Evolutionary conservation across 1,140 invertebrate species (phyloP).

Genomic region (Pseudomyrmex dendroicus): DNA sequence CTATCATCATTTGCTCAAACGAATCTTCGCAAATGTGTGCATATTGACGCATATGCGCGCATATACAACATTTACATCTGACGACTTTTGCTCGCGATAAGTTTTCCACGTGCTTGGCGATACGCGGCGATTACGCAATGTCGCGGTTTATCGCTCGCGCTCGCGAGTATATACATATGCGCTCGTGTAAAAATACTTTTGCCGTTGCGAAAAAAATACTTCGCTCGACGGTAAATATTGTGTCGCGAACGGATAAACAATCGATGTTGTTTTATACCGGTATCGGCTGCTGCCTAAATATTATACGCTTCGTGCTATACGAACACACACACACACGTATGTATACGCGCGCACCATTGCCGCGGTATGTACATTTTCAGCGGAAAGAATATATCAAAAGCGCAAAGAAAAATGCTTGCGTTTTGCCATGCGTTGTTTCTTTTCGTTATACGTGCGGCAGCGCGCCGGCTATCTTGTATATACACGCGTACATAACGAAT

Average conservation of each 20-base stretch:
- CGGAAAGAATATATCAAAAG: background rate
- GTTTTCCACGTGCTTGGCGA: constrained; percentile 39
- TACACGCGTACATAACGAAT: background rate
- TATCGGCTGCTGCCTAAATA: constrained; percentile 57
- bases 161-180: too few relatives aligned
- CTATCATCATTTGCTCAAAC: background rate
- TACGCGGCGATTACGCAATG: constrained; percentile 28
- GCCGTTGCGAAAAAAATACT: constrained; percentile 45
- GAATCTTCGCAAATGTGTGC: constrained; percentile 5
- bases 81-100: constrained; percentile 34
- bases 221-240: constrained; percentile 37
- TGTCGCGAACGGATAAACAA: constrained; percentile 53
- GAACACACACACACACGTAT: background rate
- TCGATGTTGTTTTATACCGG: constrained; percentile 53
- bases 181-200: constrained; percentile 36
- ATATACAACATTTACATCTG: constrained; percentile 31
- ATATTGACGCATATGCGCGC: background rate
- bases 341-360: background rate
- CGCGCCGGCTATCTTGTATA: too few relatives aligned
- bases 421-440: background rate
- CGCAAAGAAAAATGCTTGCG: constrained; percentile 25
- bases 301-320: constrained; percentile 29
- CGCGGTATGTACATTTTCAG: constrained; percentile 26
- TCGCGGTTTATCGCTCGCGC: constrained; percentile 39
- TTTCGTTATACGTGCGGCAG: background rate